Percentiles rank a stretch among this genome's conserved stretches.
phyloP scores from a whole-genome alignment of 1,140 invertebrate genomes.

The Drosophila obscura region DNA sequence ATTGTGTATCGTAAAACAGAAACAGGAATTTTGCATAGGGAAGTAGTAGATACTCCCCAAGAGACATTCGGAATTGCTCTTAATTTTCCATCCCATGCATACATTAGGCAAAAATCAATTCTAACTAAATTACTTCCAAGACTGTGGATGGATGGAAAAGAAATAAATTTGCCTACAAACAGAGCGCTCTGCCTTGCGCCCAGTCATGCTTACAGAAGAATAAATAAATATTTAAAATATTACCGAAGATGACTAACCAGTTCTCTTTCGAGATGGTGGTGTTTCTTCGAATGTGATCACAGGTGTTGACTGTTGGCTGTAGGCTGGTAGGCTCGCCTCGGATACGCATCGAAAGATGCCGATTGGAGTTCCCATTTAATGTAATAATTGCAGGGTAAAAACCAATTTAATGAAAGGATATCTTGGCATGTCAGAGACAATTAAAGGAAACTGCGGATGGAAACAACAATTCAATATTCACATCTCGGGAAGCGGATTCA shows the following conservation, averaged over 20 bases:
- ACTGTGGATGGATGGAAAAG: no score
- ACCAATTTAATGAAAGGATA: slow-evolving; percentile 40
- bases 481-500: not conserved
- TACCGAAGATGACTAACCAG: slow-evolving; percentile 17
- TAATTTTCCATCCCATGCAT: slow-evolving; percentile 14
- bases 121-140: slow-evolving; percentile 8
- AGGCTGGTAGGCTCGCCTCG: not conserved
- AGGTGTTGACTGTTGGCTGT: no score
- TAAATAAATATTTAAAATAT: no score
- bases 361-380: slow-evolving; percentile 20
- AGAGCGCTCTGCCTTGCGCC: not conserved
- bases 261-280: not conserved
- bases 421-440: slow-evolving; percentile 38
- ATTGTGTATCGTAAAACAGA: no score
- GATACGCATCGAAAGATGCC: slow-evolving; percentile 48
- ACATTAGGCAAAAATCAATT: slow-evolving; percentile 24
- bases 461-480: slow-evolving; percentile 37
- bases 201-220: slow-evolving; percentile 36
- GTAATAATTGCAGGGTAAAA: slow-evolving; percentile 43
- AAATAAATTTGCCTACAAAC: not conserved
- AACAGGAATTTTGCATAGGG: not conserved
- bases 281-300: slow-evolving; percentile 21
- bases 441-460: slow-evolving; percentile 28
- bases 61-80: slow-evolving; percentile 11
- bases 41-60: slow-evolving; percentile 3